Percentiles rank a stretch among this genome's conserved stretches.
phyloP scores from a whole-genome alignment of 1,140 invertebrate species.

The Nymphalis io region DNA sequence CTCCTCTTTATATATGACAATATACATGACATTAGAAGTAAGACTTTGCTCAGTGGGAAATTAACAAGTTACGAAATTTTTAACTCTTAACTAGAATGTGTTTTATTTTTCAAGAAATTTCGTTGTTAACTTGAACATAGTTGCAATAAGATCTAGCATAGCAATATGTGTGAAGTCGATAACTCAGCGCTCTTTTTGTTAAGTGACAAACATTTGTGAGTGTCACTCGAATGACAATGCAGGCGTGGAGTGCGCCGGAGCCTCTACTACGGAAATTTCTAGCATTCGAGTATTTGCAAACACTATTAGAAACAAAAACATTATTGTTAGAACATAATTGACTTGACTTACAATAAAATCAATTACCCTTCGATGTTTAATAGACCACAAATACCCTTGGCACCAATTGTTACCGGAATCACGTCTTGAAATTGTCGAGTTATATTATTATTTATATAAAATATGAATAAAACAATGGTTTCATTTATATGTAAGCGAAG shows the following conservation, averaged over 20 bases:
- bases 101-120: neutral
- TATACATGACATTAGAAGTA: no score
- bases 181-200: conserved; percentile 55
- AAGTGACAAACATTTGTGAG: conserved; percentile 71
- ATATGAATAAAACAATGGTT: neutral
- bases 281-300: conserved; percentile 32
- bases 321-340: conserved; percentile 28
- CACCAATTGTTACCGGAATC: conserved; percentile 41
- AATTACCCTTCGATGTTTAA: conserved; percentile 34
- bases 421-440: conserved; percentile 16
- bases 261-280: conserved; percentile 48
- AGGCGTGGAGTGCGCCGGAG: conserved; percentile 49
- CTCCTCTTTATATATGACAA: no score
- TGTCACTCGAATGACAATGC: conserved; percentile 66
- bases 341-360: conserved; percentile 34
- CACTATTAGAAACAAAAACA: conserved; percentile 31
- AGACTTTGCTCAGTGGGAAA: no score
- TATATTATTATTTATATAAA: conserved; percentile 9
- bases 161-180: conserved; percentile 39
- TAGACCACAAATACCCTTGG: conserved; percentile 52
- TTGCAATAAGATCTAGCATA: conserved; percentile 35
- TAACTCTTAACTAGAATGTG: no score
- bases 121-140: conserved; percentile 16
- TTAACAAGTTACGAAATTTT: no score
- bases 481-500: neutral